Conservation (phyloP, 2,797 vertebrate genomes). For the Chelmon rostratus region DNA sequence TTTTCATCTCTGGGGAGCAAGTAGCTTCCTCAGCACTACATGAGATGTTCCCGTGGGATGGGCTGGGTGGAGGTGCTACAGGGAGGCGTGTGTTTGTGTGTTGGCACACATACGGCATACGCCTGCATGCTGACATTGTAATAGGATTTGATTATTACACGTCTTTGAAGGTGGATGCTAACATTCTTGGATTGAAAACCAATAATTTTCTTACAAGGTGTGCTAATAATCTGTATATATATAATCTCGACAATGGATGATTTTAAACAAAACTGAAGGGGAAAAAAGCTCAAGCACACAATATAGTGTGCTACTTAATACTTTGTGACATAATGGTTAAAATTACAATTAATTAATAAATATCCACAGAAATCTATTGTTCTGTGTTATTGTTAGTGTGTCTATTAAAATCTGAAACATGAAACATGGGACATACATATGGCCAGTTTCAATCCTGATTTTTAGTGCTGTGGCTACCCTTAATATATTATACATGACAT, state of each 20-base stretch:
- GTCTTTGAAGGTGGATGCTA: neutral
- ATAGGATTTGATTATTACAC: neutral
- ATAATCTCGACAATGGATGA: neutral
- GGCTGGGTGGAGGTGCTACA: neutral
- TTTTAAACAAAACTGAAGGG: neutral
- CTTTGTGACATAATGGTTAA: too few species aligned
- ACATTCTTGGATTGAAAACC: neutral
- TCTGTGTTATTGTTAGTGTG: too few species aligned
- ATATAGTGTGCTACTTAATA: too few species aligned
- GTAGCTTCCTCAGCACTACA: constrained; percentile 17
- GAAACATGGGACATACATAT: too few species aligned
- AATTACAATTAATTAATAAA: too few species aligned
- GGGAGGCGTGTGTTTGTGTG: neutral
- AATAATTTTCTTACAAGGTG: too few species aligned
- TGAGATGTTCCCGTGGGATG: constrained; percentile 11
- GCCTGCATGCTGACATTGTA: neutral
- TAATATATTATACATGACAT: too few species aligned
- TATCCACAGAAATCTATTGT: too few species aligned
- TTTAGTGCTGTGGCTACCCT: too few species aligned
- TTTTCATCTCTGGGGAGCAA: constrained; percentile 29
- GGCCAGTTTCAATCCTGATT: neutral
- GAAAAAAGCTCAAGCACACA: too few species aligned
- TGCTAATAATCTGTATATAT: neutral
- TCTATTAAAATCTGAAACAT: too few species aligned
- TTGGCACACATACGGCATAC: neutral